Base-by-base conservation (phyloP, 1,140 invertebrate species). In the Lordiphosa stackelbergi region DNA sequence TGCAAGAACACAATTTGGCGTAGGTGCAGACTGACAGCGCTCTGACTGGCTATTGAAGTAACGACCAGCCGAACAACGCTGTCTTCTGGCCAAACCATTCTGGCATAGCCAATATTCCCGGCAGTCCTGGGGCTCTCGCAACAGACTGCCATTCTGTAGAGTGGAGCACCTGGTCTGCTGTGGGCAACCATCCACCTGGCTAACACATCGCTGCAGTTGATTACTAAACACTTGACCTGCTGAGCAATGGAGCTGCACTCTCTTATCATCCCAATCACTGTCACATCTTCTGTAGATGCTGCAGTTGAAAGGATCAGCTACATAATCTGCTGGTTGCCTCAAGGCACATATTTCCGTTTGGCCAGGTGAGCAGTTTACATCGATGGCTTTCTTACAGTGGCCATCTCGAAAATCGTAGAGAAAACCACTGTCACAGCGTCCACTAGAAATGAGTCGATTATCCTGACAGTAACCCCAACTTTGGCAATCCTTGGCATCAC, bases 381-480 rank as follows among this genome's bases (percentile, higher is more conserved):
- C 3, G 4, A 10, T 9, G 0, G 48, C 37, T 7, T 38, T 12
- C 5, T 28, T 40, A 22, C 73, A 75, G 9, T 31, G 43, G 11
- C 63, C 68, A 35, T 61, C 43, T 13, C 34, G 52, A 8, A 52
- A 57, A 36, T 63, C 66, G 11, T 41, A 70, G 5, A 55, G 43
- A n/a, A 19, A 37, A 9, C 40, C 45, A n/a, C 55, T 24, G 0
- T 4, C 5, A 52, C 73, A 72, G 7, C 3, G 5, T 1, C 47
- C 37, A 10, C 31, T 43, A 0, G 12, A 38, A 5, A 36, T 28
- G 0, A 71, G 53, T 19, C 38, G 37, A 16, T 60, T 53, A 28
- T 72, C 49, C 45, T 38, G 12, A 41, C 73, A 75, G 24, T 46
- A 66, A n/a, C 57, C 57, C 57, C 73, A 77, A 6, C 19, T 42